These are phyloP conservation scores for Danionella dracula DNA, from an alignment of 2,797 vertebrate species.

Conservation along the genomic window DNA sequence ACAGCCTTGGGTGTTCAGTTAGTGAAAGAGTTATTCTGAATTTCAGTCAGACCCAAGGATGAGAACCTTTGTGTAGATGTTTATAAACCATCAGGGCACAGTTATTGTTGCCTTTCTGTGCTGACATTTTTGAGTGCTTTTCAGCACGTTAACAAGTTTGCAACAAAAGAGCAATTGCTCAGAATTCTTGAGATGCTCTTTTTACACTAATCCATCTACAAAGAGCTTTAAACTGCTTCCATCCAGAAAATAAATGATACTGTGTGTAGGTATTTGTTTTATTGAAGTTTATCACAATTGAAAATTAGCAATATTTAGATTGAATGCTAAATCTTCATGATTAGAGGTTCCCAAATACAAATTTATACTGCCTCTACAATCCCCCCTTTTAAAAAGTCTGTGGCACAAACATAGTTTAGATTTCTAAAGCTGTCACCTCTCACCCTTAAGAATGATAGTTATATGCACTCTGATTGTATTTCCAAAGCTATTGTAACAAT, in stretches of 20 bases:
- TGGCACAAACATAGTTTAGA: neutral
- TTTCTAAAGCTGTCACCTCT: conserved; percentile 1
- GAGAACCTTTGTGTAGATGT: neutral
- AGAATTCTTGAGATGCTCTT: neutral
- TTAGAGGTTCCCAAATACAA: too few relatives aligned
- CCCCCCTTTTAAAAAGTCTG: neutral
- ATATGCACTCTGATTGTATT: conserved; percentile 30
- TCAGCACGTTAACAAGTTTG: neutral
- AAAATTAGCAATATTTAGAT: too few relatives aligned
- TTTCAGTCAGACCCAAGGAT: conserved; percentile 6
- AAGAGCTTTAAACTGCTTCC: too few relatives aligned
- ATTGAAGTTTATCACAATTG: too few relatives aligned
- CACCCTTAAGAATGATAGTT: conserved; percentile 19
- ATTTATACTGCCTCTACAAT: too few relatives aligned
- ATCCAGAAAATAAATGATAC: too few relatives aligned
- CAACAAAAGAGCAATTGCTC: neutral
- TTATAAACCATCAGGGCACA: neutral
- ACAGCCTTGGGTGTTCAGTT: conserved; percentile 1
- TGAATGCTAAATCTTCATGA: too few relatives aligned
- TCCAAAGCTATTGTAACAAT: conserved; percentile 20
- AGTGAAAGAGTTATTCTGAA: neutral
- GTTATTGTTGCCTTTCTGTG: neutral
- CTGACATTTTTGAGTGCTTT: neutral
- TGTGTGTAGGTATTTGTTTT: too few relatives aligned
- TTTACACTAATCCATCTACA: too few relatives aligned